Base-by-base conservation (phyloP, 2,113 vertebrate species). In the Cyprinus carpio region DNA sequence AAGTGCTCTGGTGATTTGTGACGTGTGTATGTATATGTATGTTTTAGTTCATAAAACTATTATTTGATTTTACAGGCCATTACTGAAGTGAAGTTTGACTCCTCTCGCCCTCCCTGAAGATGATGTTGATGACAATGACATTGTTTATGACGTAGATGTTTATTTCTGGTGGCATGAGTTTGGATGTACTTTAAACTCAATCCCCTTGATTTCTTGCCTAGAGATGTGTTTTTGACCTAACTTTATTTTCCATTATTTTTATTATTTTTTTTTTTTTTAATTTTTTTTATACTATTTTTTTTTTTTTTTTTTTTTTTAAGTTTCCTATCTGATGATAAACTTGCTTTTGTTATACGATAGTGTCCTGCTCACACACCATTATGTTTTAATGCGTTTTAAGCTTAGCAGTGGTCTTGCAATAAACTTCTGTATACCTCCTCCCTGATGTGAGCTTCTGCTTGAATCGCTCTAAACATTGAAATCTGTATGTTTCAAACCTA, bases 1-100 rank as follows among this genome's bases (percentile, higher is more conserved):
- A 23, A 46, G 3, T 46, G 43, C 43, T 46, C 43, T 46, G 43
- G 10, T 46, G 0, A 46, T 46, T 46, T 46, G 43, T 12, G 43
- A 46, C 43, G 12, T 3, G 12, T 46, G 0, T 46, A 46, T 37
- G 37, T n/a, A n/a, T n/a, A n/a, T n/a, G n/a, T n/a, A n/a, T n/a
- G n/a, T n/a, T n/a, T n/a, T n/a, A n/a, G n/a, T n/a, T n/a, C n/a
- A n/a, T 40, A 7, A 46, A 46, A 11, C 43, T 11, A 12, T 51
- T 78, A 9, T 34, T 54, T 37, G 29, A 81, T 31, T 81, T 74
- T 37, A 72, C 89, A 95, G 94, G 94, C 85, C 92, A 93, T 85
- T 95, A 95, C 83, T 95, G 91, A 95, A 85, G 40, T 67, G 62
- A 27, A 67, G 20, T 81, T 49, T 10, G 2, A 20, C n/a, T 49